Evolutionary conservation across 1,140 invertebrate genomes (phyloP).

Genomic region (Nymphalis io): DNA sequence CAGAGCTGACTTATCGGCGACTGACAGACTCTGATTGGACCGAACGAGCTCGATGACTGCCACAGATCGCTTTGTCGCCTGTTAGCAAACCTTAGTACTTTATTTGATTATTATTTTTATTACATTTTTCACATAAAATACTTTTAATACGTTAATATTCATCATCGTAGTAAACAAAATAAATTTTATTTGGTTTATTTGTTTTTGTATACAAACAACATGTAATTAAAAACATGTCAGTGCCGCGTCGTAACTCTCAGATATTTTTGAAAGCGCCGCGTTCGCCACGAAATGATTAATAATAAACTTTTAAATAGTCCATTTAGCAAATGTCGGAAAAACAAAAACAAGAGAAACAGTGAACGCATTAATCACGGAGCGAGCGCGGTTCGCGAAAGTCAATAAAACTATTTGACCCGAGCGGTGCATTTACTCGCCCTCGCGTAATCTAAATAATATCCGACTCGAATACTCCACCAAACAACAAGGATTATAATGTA

Average conservation of each 20-base stretch:
- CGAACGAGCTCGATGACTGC: background rate
- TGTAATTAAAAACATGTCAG: background rate
- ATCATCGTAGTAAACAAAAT: too few species aligned
- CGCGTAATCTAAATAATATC: constrained; percentile 42
- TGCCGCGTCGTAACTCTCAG: background rate
- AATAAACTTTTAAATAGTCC: constrained; percentile 27
- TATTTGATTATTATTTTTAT: background rate
- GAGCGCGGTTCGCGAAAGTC: constrained; percentile 34
- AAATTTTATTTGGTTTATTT: too few species aligned
- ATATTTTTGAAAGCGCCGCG: background rate
- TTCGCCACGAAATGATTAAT: background rate
- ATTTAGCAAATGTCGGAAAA: constrained; percentile 27
- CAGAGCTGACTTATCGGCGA: constrained; percentile 5
- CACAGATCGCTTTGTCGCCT: background rate
- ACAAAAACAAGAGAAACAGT: constrained; percentile 33
- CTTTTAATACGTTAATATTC: too few species aligned
- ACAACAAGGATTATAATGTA: constrained; percentile 63
- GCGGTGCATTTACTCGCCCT: constrained; percentile 26
- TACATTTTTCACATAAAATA: too few species aligned
- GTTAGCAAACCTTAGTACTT: background rate
- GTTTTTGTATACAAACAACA: background rate
- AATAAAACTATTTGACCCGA: constrained; percentile 41
- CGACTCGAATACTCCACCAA: constrained; percentile 36
- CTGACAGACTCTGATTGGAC: constrained; percentile 26
- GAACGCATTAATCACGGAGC: constrained; percentile 42